Evolutionary conservation across 2,113 vertebrate species (phyloP), one percentile per base, ranked within the genome.

Genomic region (Osmerus mordax): DNA sequence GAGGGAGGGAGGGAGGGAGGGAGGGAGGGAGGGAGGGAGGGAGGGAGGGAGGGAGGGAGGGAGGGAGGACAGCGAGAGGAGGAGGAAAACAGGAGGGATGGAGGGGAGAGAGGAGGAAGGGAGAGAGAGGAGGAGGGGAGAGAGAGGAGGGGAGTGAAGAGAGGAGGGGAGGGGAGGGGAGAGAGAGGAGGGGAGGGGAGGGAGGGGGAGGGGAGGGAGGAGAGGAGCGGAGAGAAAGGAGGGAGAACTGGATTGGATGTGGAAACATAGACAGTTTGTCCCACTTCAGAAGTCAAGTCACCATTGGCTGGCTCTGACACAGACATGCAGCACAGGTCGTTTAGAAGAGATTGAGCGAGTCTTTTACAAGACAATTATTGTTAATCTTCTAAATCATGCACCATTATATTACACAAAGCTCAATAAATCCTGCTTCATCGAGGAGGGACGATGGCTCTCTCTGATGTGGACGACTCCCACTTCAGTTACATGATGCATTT

Each of bases 201-300:
- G 77, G 72, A 69, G 54, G 28, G 47, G 65, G 32, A 8, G 7
- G 1, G 32, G 32, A 36, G 32, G 32, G 69, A 81, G 87, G 85
- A 81, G 82, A 61, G 78, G 81, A 80, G 77, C 71, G 70, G 54
- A 47, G 67, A 72, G 55, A 68, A 70, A 76, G 68, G 70, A 81
- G 65, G 64, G 72, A 73, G 61, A 52, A 83, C 29, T 64, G 60
- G 65, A 47, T 18, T 53, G 15, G 23, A 36, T 78, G 85, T 89
- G 85, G 79, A 83, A 88, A 83, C 77, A 80, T 13, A 9, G 82
- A 78, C 83, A 69, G 25, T 83, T 78, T 78, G 83, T 82, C 80
- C 85, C 68, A 70, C 77, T 85, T 89, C 74, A 76, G 79, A 87
- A 71, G 84, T 80, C 80, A 77, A 80, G 74, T 56, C n/a, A 3